phyloP scores from a whole-genome alignment of 2,797 vertebrate species.

The Babyrousa celebensis region DNA sequence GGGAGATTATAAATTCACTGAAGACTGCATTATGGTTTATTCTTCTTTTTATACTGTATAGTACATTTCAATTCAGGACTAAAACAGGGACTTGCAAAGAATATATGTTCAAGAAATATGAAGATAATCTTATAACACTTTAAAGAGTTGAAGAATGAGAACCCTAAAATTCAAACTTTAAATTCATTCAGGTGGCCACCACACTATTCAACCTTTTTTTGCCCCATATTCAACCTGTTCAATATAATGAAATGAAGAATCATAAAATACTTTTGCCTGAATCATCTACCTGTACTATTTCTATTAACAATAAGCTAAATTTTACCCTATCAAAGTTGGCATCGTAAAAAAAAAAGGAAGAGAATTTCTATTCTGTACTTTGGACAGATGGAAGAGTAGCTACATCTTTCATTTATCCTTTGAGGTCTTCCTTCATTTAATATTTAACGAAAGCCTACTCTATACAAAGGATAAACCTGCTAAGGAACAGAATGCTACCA shows the following conservation, averaged over 20 bases:
- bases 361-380: neutral
- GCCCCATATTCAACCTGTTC: neutral
- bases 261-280: neutral
- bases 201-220: neutral
- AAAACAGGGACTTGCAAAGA: conserved; percentile 51
- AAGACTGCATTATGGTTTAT: neutral
- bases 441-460: neutral
- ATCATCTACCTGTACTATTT: neutral
- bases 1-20: conserved; percentile 31
- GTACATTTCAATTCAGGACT: neutral
- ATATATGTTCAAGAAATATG: neutral
- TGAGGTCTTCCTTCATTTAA: conserved; percentile 16
- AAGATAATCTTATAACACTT: neutral
- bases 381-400: neutral
- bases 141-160: conserved; percentile 39
- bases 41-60: neutral
- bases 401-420: neutral
- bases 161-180: neutral
- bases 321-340: neutral
- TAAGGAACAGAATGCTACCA: neutral
- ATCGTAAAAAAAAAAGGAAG: conserved; percentile 12
- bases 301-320: neutral
- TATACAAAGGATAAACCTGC: conserved; percentile 15
- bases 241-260: neutral
- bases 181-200: neutral